Conservation (phyloP, 2,888 invertebrate genomes). For the Caprella mutica region DNA sequence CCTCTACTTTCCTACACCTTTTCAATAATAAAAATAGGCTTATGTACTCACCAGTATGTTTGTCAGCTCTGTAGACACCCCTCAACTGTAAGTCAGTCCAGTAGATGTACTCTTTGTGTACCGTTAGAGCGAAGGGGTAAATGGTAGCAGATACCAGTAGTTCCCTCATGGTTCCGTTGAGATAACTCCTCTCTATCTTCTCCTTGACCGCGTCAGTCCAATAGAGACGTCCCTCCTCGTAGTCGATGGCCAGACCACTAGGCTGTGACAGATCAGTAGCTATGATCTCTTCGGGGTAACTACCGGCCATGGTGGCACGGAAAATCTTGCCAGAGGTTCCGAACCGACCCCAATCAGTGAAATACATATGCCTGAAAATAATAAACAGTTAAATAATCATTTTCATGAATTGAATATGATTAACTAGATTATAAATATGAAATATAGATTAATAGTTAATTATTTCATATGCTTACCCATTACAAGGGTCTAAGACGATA, state of each 20-base stretch:
- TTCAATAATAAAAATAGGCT: not conserved
- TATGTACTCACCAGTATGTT: too few species aligned
- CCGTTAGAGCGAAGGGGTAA: constrained; percentile 88
- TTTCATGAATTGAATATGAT: too few species aligned
- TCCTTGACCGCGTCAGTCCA: constrained; percentile 96
- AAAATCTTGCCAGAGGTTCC: constrained; percentile 89
- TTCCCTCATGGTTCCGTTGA: constrained; percentile 76
- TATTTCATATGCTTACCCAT: constrained; percentile 59
- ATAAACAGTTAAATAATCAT: too few species aligned
- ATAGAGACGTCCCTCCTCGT: constrained; percentile 64
- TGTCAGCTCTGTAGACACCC: constrained; percentile 92
- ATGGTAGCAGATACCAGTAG: constrained; percentile 76
- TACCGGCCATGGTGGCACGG: constrained; percentile 92
- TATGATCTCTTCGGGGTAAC: constrained; percentile 73
- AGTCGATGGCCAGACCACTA: constrained; percentile 89
- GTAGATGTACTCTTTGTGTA: constrained; percentile 79
- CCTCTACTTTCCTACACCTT: not conserved
- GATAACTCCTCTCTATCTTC: constrained; percentile 81
- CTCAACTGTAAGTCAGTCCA: constrained; percentile 90
- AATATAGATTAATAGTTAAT: too few species aligned
- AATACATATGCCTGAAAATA: constrained; percentile 52
- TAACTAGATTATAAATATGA: too few species aligned
- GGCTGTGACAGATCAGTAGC: constrained; percentile 79
- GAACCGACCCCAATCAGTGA: constrained; percentile 90
- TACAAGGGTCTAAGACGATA: constrained; percentile 92